Evolutionary conservation across 1,140 invertebrate genomes (phyloP), one percentile per base, ranked within the genome.

Genomic region (Cyphomyrmex costatus): DNA sequence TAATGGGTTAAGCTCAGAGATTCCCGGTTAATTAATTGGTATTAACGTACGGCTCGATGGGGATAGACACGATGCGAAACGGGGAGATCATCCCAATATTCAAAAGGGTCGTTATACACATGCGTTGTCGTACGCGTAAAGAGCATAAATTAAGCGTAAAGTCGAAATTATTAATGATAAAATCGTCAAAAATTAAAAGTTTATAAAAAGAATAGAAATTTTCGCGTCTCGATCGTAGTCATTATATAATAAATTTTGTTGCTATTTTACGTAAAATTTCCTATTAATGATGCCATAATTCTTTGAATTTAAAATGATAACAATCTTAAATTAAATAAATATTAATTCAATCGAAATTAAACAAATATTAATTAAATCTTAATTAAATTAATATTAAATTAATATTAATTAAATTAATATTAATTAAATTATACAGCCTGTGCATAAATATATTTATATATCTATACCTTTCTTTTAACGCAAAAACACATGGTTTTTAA

Each of bases 21-120:
- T 90, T 90, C 89, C 89, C 76, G 24, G 86, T 90, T 90, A 90
- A 90, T 90, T 90, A 90, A 90, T 90, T 90, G 86, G 89, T 66
- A 90, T 90, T 90, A 90, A 90, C 86, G 71, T 84, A 61, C 58
- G 12, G 85, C 68, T 63, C 58, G 63, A 51, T 66, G 30, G 66
- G 51, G 68, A 74, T 65, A 63, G 70, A 46, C 51, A 36, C 19
- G 42, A 61, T 21, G 80, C 51, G 51, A 63, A 51, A 80, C 53
- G 51, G 24, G 65, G 1, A 65, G 3, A 65, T 86, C 60, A 66
- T 87, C 36, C 68, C 63, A 33, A 73, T 71, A 87, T 85, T 85
- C 58, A 36, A 46, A 73, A 49, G 33, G 61, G 60, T 63, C 60
- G 46, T 12, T 24, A 24, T n/a, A 42, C 49, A 24, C 10, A 36